Evolutionary conservation across 2,113 vertebrate species (phyloP).

Genomic region (Cercopithecus mona): DNA sequence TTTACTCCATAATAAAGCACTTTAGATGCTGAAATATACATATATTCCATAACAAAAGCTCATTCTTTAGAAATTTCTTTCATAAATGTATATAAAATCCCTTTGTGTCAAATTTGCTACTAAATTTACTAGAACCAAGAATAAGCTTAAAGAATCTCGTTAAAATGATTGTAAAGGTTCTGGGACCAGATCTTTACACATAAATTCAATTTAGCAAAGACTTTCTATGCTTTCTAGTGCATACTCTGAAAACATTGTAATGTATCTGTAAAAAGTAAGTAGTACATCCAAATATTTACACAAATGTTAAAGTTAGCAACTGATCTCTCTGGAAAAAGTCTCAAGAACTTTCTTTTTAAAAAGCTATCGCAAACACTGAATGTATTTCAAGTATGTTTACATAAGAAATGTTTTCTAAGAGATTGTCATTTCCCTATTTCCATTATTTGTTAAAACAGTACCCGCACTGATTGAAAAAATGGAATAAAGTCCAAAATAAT

Average conservation of each 20-base stretch:
- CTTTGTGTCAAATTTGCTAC: neutral
- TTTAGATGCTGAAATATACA: neutral
- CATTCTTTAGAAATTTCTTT: neutral
- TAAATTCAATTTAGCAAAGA: neutral
- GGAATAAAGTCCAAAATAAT: slow-evolving; percentile 40
- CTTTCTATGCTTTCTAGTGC: neutral
- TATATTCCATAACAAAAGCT: neutral
- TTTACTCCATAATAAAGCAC: neutral
- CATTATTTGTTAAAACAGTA: neutral
- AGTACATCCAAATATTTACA: neutral
- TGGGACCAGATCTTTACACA: neutral
- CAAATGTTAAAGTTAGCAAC: neutral
- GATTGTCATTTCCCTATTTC: neutral
- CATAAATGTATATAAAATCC: slow-evolving; percentile 8
- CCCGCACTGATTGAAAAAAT: neutral
- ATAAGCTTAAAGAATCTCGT: neutral
- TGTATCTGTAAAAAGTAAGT: neutral
- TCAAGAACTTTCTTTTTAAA: slow-evolving; percentile 16
- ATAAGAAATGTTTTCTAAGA: neutral
- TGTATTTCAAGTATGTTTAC: neutral
- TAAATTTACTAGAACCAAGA: neutral
- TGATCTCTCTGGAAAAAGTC: neutral
- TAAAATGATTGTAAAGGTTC: neutral
- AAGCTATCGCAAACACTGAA: neutral
- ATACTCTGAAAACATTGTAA: neutral